phyloP scores from a whole-genome alignment of 2,113 vertebrate genomes.

The Paedocypris sp. region DNA sequence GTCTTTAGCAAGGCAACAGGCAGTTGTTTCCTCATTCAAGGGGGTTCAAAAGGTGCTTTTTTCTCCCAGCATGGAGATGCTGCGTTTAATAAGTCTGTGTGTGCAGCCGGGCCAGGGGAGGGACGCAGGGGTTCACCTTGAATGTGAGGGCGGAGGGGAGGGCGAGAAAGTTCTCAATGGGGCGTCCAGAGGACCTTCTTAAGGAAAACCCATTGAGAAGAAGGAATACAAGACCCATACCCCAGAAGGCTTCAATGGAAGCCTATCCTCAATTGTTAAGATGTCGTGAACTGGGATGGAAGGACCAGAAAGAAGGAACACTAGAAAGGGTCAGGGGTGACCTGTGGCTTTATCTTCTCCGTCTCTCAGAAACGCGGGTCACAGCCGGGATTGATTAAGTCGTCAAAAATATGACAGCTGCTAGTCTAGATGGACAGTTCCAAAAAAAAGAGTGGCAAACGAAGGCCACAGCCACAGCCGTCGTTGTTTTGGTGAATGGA shows the following conservation, averaged over 20 bases:
- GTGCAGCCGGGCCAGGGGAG: background rate
- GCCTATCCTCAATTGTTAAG: conserved; percentile 51
- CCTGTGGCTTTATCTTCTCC: conserved; percentile 18
- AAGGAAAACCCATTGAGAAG: conserved; percentile 52
- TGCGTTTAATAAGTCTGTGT: conserved; percentile 34
- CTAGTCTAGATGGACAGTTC: conserved; percentile 46
- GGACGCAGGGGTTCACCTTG: conserved; percentile 26
- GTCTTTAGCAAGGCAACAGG: conserved; percentile 11
- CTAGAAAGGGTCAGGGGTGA: conserved; percentile 52
- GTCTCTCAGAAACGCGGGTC: conserved; percentile 51
- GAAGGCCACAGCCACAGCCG: conserved; percentile 42
- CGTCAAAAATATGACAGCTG: conserved; percentile 71
- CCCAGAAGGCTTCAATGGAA: conserved; percentile 54
- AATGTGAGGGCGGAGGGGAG: conserved; percentile 5
- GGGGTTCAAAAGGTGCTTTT: conserved; percentile 34
- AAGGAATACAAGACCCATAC: conserved; percentile 16
- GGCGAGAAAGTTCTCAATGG: conserved; percentile 24
- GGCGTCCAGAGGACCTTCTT: conserved; percentile 33
- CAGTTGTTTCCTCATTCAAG: conserved; percentile 25
- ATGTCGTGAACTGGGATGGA: conserved; percentile 44
- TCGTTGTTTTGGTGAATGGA: conserved; percentile 46
- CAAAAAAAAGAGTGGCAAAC: conserved; percentile 36
- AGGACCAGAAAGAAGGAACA: conserved; percentile 44
- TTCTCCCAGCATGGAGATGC: conserved; percentile 27
- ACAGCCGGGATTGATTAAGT: conserved; percentile 61